Evolutionary conservation across 2,797 vertebrate genomes (phyloP).

Genomic region (Alca torda): DNA sequence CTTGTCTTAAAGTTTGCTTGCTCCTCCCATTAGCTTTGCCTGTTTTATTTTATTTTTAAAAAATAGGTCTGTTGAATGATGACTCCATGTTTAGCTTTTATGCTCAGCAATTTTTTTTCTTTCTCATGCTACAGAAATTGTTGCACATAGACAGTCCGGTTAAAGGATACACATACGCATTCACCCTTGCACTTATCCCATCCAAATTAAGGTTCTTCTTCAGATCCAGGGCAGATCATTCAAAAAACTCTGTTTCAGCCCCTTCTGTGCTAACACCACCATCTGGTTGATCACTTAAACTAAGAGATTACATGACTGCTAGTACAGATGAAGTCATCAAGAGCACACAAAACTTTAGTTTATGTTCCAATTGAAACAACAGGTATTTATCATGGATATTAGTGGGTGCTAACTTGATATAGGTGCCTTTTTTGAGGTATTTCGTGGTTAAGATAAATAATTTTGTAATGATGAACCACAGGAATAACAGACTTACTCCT

Average conservation of each 20-base stretch:
- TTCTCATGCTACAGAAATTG: not conserved
- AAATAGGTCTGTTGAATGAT: not conserved
- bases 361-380: not conserved
- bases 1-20: not conserved
- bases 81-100: not conserved
- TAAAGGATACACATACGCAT: not conserved
- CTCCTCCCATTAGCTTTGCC: not conserved
- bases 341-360: not conserved
- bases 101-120: not conserved
- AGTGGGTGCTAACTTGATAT: not conserved
- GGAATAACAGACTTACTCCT: not conserved
- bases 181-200: not conserved
- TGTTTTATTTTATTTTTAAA: not conserved
- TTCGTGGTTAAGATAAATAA: not conserved
- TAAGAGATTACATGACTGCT: not conserved
- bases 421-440: not conserved
- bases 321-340: not conserved
- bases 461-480: not conserved
- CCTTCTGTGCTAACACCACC: not conserved
- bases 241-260: not conserved
- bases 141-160: not conserved
- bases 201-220: not conserved
- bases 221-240: not conserved
- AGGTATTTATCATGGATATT: not conserved
- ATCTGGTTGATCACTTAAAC: not conserved